Evolutionary conservation across 2,888 invertebrate genomes (phyloP).

Genomic region (Acleris literana): DNA sequence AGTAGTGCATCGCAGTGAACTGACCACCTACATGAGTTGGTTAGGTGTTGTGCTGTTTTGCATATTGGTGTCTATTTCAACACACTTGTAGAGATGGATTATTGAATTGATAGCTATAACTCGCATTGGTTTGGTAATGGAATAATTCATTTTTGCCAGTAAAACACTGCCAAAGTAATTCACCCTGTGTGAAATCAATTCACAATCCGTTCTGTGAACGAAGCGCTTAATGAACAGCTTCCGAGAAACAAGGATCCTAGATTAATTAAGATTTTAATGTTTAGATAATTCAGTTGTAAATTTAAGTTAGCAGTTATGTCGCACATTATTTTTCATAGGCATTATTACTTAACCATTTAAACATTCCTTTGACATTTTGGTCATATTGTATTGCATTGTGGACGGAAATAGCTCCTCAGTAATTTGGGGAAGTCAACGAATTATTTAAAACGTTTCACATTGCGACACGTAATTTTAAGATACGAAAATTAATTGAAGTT

Average conservation of each 20-base stretch:
- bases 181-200: constrained; percentile 76
- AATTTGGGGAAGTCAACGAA: constrained; percentile 15
- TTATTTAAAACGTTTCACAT: constrained; percentile 53
- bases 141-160: constrained; percentile 69
- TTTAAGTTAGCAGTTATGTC: constrained; percentile 82
- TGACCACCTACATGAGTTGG: constrained; percentile 58
- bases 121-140: constrained; percentile 63
- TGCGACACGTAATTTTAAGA: constrained; percentile 75
- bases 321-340: constrained; percentile 81
- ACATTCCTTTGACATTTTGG: constrained; percentile 82
- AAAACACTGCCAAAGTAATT: constrained; percentile 81
- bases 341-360: constrained; percentile 82
- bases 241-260: constrained; percentile 77
- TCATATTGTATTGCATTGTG: constrained; percentile 72
- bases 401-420: constrained; percentile 38
- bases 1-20: constrained; percentile 79
- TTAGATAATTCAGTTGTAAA: constrained; percentile 82
- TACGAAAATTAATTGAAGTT: constrained; percentile 75
- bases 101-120: constrained; percentile 66
- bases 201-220: constrained; percentile 82
- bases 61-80: constrained; percentile 72
- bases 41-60: constrained; percentile 75
- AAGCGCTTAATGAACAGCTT: constrained; percentile 75
- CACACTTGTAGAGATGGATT: constrained; percentile 65
- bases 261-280: constrained; percentile 72